phyloP scores from a whole-genome alignment of 1,140 invertebrate species.

The Teleopsis dalmanni region DNA sequence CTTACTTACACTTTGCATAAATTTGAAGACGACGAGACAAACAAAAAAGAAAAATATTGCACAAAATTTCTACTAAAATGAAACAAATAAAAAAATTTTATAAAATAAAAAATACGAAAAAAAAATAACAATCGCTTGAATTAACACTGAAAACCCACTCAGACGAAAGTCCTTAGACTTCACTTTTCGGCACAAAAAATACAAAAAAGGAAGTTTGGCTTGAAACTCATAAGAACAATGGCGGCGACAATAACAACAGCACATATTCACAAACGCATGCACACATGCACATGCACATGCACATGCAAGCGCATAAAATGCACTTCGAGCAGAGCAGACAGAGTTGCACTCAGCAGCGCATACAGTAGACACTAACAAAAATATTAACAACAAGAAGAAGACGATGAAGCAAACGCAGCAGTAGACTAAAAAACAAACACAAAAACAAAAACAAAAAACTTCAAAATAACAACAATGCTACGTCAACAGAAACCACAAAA shows the following conservation, averaged over 20 bases:
- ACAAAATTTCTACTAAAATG: too few species aligned
- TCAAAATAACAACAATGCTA: constrained; percentile 1
- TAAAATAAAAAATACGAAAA: too few species aligned
- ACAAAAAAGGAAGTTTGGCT: constrained; percentile 5
- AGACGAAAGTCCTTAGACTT: constrained; percentile 43
- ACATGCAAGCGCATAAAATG: neutral
- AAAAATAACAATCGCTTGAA: too few species aligned
- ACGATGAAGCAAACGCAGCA: constrained; percentile 2
- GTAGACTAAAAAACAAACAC: neutral
- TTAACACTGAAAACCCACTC: constrained; percentile 38
- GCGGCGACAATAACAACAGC: neutral
- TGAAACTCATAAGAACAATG: constrained; percentile 31
- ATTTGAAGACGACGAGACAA: too few species aligned
- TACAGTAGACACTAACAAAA: neutral
- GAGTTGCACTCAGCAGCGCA: neutral
- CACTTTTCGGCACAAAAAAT: constrained; percentile 36
- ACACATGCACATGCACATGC: neutral
- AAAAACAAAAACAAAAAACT: constrained; percentile 18
- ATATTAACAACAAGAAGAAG: constrained; percentile 1
- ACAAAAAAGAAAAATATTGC: too few species aligned
- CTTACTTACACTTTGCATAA: too few species aligned
- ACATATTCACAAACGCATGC: neutral
- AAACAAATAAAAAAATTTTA: too few species aligned
- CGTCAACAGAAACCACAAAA: constrained; percentile 10
- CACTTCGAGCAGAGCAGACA: constrained; percentile 2